Percentiles rank a stretch among this genome's conserved stretches.
phyloP scores from a whole-genome alignment of 2,888 invertebrate species.

The Drosophila infuscata region DNA sequence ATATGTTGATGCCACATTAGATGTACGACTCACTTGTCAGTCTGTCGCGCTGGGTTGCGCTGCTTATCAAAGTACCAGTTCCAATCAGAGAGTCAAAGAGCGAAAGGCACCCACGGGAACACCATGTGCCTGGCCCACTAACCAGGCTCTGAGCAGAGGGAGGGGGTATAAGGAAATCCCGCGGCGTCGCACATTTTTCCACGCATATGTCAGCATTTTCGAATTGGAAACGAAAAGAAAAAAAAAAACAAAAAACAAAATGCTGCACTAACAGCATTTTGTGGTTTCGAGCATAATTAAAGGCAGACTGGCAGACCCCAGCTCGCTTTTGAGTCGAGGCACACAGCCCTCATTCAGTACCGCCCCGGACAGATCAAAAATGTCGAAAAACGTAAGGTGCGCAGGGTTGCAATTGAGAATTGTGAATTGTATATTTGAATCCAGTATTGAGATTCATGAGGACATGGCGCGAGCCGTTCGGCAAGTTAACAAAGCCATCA shows the following conservation, averaged over 20 bases:
- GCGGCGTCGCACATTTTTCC: slow-evolving; percentile 68
- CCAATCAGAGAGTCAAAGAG: slow-evolving; percentile 83
- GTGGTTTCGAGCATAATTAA: slow-evolving; percentile 83
- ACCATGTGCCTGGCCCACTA: slow-evolving; percentile 21
- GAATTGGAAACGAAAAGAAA: slow-evolving; percentile 64
- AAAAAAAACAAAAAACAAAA: slow-evolving; percentile 37
- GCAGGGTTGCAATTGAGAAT: slow-evolving; percentile 58
- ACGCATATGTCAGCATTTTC: slow-evolving; percentile 84
- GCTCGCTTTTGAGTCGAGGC: not conserved
- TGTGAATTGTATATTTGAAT: slow-evolving; percentile 25
- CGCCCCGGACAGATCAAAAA: slow-evolving; percentile 82
- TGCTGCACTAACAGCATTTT: slow-evolving; percentile 81
- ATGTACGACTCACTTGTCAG: slow-evolving; percentile 84
- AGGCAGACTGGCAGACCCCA: slow-evolving; percentile 66
- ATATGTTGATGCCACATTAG: slow-evolving; percentile 86
- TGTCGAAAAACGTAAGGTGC: slow-evolving; percentile 83
- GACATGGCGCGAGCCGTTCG: slow-evolving; percentile 56
- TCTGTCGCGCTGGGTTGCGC: slow-evolving; percentile 41
- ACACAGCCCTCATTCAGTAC: slow-evolving; percentile 37
- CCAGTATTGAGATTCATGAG: slow-evolving; percentile 57
- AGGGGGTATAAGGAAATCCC: slow-evolving; percentile 42
- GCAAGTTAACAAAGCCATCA: slow-evolving; percentile 85
- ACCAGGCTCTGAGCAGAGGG: slow-evolving; percentile 36
- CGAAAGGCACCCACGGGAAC: slow-evolving; percentile 76
- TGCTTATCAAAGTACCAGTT: slow-evolving; percentile 73